Evolutionary conservation across 2,113 vertebrate species (phyloP).

Genomic region (Agapornis roseicollis): DNA sequence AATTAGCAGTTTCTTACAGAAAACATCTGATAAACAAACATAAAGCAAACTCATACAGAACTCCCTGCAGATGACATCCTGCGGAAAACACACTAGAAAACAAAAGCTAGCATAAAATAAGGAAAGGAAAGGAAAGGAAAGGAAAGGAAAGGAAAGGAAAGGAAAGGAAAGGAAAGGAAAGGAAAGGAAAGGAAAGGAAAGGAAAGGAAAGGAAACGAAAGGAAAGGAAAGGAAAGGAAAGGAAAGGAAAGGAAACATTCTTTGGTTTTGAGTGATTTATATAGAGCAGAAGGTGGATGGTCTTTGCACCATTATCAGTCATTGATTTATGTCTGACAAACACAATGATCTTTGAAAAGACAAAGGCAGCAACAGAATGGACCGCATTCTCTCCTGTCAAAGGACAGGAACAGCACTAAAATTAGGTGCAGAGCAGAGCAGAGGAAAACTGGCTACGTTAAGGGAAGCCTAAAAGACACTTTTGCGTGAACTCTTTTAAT

Average conservation of each 20-base stretch:
- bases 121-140: not conserved
- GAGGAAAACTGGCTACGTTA: not conserved
- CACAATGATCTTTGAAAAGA: not conserved
- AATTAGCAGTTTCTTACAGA: slow-evolving; percentile 52
- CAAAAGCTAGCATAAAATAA: not conserved
- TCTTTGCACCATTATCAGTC: not conserved
- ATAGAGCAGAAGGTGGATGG: not conserved
- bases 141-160: not conserved
- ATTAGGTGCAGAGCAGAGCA: not conserved
- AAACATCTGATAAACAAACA: slow-evolving; percentile 24
- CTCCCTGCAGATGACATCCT: not conserved
- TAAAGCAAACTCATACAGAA: slow-evolving; percentile 8
- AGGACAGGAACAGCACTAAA: not conserved
- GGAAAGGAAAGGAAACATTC: not conserved
- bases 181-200: not conserved
- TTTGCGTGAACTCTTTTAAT: not conserved
- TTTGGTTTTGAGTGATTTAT: not conserved
- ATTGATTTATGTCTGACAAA: not conserved
- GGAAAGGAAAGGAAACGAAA: not conserved
- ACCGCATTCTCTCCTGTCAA: not conserved
- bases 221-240: not conserved
- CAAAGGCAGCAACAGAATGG: not conserved
- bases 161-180: not conserved
- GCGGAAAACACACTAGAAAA: slow-evolving; percentile 32
- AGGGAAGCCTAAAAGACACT: not conserved